Conservation (phyloP, 2,797 vertebrate genomes). For the Pseudomugil tenellus region DNA sequence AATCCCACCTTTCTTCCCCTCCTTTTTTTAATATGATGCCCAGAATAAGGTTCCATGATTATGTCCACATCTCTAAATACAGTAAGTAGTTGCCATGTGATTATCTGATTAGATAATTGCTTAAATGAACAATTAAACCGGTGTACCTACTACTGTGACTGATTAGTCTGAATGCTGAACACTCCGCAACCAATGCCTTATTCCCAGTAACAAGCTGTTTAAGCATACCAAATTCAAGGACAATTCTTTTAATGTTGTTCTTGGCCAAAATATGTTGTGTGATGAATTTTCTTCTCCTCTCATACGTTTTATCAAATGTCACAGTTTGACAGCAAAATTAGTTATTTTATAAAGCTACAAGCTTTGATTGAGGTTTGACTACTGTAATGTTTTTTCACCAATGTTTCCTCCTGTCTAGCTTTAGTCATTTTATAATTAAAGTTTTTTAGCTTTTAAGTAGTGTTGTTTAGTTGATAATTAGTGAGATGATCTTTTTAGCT, state of each 20-base stretch:
- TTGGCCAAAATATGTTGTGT: not conserved
- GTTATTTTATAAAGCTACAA: constrained; percentile 15
- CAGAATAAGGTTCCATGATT: too few relatives aligned
- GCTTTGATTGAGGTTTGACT: constrained; percentile 27
- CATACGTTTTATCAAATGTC: constrained; percentile 15
- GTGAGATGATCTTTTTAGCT: constrained; percentile 37
- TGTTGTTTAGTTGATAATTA: constrained; percentile 55
- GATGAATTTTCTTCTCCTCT: not conserved
- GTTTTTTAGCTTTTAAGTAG: constrained; percentile 34
- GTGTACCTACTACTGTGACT: not conserved
- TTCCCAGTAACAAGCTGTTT: too few relatives aligned
- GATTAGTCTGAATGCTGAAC: not conserved
- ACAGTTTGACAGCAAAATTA: not conserved
- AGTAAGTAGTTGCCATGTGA: too few relatives aligned
- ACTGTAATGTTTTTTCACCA: constrained; percentile 5
- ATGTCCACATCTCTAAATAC: too few relatives aligned
- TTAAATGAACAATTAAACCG: too few relatives aligned
- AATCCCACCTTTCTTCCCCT: too few relatives aligned
- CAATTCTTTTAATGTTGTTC: not conserved
- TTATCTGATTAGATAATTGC: too few relatives aligned
- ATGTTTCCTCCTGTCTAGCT: constrained; percentile 16
- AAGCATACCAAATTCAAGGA: not conserved
- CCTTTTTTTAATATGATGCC: too few relatives aligned
- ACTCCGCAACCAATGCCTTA: not conserved
- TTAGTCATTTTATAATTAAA: constrained; percentile 48